Base-by-base conservation (phyloP, 2,888 invertebrate genomes). In the Octodonta nipae region DNA sequence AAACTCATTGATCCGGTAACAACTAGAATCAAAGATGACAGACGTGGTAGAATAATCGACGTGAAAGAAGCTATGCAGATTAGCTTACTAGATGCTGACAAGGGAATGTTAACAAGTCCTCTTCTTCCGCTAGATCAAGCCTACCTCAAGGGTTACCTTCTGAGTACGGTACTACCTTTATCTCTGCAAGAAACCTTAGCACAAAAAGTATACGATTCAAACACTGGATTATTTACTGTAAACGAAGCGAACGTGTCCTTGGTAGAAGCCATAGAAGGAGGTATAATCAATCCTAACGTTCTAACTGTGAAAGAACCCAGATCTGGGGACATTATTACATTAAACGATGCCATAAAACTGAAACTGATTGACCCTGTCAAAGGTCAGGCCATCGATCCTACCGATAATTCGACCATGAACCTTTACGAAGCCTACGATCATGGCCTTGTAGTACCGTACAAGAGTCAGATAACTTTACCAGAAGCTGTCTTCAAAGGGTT, bases 401-500 rank as follows among this genome's bases (percentile, higher is more conserved):
- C 72, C 26, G 75, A 74, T 24, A 80, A 81, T 16, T 71, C 75
- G 20, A 75, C 79, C 56, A 69, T 89, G 37, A 77, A 80, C 15
- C 66, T 92, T 5, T 76, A 75, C 22, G 87, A 89, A 54, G 91
- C 92, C 2, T 71, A 85, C 15, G 83, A 85, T 46, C 74, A 80
- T 32, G 86, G 87, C 14, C 64, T 87, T 15, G 74, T 88, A 30
- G 71, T 87, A 4, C 82, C 85, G 5, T 78, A 84, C 24, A 83
- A 85, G 55, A 75, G 79, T 32, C 83, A 81, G 57, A 75, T 86
- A 41, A 84, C 84, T 37, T 66, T 89, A 15, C 83, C 85, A 1
- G 87, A 88, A 63, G 89, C 89, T 2, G 79, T 91, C n/a, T 82
- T 82, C 51, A 81, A 84, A 61, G 88, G 88, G n/a, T 74, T 84